Base-by-base conservation (phyloP, 2,113 vertebrate species). In the Papio anubis region DNA sequence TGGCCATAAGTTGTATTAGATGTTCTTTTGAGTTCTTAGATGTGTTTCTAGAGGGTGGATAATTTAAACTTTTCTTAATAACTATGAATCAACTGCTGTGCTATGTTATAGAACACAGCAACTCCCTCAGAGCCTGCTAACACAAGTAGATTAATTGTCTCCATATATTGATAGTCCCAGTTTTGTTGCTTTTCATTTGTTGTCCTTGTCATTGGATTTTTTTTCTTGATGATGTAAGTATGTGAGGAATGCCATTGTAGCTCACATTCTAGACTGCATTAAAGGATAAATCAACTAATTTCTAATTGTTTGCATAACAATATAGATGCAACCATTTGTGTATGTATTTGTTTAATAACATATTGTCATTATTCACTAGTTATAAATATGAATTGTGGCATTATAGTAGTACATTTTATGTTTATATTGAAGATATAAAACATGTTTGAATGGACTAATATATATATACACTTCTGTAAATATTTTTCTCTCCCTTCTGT, bases 21-120 rank as follows among this genome's bases (percentile, higher is more conserved):
- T 52, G 88, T 85, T 96, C 50, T 97, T 97, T 96, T 95, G 72
- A 86, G 18, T 94, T 72, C 72, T 89, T 88, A 80, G 38, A 52
- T 90, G 21, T 93, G 48, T 96, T 98, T 97, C 83, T 85, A 43
- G 80, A 91, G 90, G 80, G 80, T 78, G 45, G 20, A 91, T 96
- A 96, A 96, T 93, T 97, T 75, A 90, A 95, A 92, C 5, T 84
- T 96, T 95, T 86, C 68, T 76, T 96, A 79, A 94, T 97, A 92
- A 93, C 59, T 85, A 83, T 80, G 59, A 96, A 79, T 85, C 83
- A 87, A 97, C 27, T 87, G 55, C 32, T 66, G 0, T 80, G 38
- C 17, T 66, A 2, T 90, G 72, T 76, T 83, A 90, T 1, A 88
- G 66, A 68, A 35, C 75, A 84, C 7, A 94, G 55, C 6, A 84